phyloP scores from a whole-genome alignment of 1,140 invertebrate genomes.

The Leptinotarsa undecemlineata region DNA sequence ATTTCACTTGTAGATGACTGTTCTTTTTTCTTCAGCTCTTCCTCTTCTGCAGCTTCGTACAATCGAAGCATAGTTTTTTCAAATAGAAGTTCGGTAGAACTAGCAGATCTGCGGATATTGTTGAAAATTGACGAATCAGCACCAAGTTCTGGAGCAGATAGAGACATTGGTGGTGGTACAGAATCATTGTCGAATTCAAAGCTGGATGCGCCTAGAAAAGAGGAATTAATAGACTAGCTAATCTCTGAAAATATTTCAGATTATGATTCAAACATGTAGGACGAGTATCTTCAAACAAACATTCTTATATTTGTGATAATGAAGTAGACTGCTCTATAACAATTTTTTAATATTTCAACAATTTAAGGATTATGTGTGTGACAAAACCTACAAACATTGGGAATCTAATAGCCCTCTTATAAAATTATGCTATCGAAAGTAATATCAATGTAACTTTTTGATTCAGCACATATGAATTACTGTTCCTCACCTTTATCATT shows the following conservation, averaged over 20 bases:
- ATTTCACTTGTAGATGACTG: slow-evolving; percentile 42
- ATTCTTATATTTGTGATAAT: too few relatives aligned
- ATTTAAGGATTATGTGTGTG: too few relatives aligned
- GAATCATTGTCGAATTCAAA: slow-evolving; percentile 45
- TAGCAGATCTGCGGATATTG: slow-evolving; percentile 70
- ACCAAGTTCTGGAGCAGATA: slow-evolving; percentile 76
- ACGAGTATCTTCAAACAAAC: too few relatives aligned
- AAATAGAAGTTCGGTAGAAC: slow-evolving; percentile 79
- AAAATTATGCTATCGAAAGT: too few relatives aligned
- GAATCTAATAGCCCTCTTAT: too few relatives aligned
- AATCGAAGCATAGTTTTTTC: slow-evolving; percentile 79
- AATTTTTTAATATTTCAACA: too few relatives aligned
- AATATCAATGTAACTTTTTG: too few relatives aligned
- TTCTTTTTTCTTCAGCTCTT: slow-evolving; percentile 55
- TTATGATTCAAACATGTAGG: neutral
- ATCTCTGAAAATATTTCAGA: neutral
- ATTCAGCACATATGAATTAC: neutral
- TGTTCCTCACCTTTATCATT: slow-evolving; percentile 57
- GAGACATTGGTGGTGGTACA: slow-evolving; percentile 71
- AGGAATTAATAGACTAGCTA: too few relatives aligned
- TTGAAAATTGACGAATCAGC: slow-evolving; percentile 60
- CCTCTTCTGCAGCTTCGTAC: slow-evolving; percentile 75
- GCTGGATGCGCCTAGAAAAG: slow-evolving; percentile 34
- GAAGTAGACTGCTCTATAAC: too few relatives aligned
- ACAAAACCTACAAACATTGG: too few relatives aligned